Conservation (phyloP, 2,888 invertebrate genomes). For the Trichopoda pennipes region DNA sequence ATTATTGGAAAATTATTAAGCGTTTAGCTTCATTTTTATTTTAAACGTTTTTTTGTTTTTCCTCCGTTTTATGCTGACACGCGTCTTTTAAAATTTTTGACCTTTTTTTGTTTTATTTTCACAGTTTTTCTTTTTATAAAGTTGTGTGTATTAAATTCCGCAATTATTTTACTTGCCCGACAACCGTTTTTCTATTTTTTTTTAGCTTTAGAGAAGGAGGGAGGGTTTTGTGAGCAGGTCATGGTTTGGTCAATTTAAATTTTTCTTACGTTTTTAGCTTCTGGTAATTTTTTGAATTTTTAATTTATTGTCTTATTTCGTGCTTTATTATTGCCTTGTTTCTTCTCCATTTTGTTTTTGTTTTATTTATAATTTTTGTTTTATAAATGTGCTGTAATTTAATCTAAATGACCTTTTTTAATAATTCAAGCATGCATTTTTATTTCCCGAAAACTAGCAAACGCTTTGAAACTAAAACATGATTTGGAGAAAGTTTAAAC, state of each 20-base stretch:
- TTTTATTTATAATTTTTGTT: conserved; percentile 17
- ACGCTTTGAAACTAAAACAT: conserved; percentile 10
- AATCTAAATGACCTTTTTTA: conserved; percentile 56
- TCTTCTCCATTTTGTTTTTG: conserved; percentile 1
- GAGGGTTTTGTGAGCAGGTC: conserved; percentile 48
- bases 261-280: conserved; percentile 58
- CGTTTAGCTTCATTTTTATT: conserved; percentile 13
- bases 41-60: conserved; percentile 30
- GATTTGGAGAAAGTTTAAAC: conserved; percentile 30
- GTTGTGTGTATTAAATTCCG: conserved; percentile 39
- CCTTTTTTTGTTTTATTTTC: conserved; percentile 44
- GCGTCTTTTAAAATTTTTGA: conserved; percentile 64
- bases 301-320: conserved; percentile 60
- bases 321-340: conserved; percentile 44
- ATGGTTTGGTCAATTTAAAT: conserved; percentile 59
- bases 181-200: conserved; percentile 34
- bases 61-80: conserved; percentile 52
- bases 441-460: conserved; percentile 1
- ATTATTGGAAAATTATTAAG: conserved; percentile 49
- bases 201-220: conserved; percentile 16
- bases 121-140: background rate
- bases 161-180: conserved; percentile 31
- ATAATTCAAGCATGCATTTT: conserved; percentile 37
- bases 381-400: conserved; percentile 55
- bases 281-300: conserved; percentile 62